These are phyloP conservation scores for Phyllopteryx taeniolatus DNA, from an alignment of 2,113 vertebrate species.

Conservation along the genomic window DNA sequence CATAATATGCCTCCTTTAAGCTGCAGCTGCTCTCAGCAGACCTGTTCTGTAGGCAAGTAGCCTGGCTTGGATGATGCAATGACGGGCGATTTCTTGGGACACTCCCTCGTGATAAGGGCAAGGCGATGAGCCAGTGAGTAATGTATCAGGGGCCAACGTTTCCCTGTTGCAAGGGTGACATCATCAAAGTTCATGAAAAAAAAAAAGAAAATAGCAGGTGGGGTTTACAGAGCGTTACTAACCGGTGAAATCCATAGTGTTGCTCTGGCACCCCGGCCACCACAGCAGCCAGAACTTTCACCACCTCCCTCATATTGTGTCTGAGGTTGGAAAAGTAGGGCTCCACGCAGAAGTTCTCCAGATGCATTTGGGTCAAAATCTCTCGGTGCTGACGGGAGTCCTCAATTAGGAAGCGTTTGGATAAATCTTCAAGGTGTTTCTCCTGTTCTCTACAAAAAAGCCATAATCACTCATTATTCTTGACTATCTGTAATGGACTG, in stretches of 20 bases:
- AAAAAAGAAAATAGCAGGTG: not conserved
- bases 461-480: not conserved
- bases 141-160: not conserved
- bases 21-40: constrained; percentile 33
- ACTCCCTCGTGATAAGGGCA: constrained; percentile 50
- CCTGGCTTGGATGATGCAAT: constrained; percentile 88
- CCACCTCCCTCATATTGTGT: constrained; percentile 87
- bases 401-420: constrained; percentile 78
- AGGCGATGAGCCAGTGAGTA: not conserved
- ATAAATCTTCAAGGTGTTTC: constrained; percentile 78
- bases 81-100: constrained; percentile 82
- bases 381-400: constrained; percentile 75
- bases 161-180: constrained; percentile 30
- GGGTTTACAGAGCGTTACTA: not conserved
- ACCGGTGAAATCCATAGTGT: constrained; percentile 79
- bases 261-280: constrained; percentile 81
- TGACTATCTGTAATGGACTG: not conserved
- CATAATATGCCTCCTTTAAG: not conserved
- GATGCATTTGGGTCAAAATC: constrained; percentile 81
- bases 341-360: constrained; percentile 88
- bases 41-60: constrained; percentile 89
- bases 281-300: constrained; percentile 82
- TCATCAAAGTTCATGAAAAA: not conserved
- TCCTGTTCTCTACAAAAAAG: constrained; percentile 75
- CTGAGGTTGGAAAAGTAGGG: constrained; percentile 87